phyloP scores from a whole-genome alignment of 2,888 invertebrate genomes.

The Ischnura elegans region DNA sequence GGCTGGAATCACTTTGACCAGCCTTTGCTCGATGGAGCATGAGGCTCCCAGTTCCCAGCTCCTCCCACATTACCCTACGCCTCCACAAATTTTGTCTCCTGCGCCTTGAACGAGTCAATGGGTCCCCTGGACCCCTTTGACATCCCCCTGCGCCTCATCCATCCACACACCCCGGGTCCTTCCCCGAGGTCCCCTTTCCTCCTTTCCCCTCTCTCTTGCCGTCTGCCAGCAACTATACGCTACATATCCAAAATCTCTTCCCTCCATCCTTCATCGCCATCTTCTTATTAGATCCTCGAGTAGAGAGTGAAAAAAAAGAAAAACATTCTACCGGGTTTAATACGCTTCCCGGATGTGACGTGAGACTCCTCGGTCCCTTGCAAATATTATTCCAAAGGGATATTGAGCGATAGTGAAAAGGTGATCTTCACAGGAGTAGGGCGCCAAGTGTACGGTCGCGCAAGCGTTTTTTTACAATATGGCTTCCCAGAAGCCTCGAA shows the following conservation, averaged over 20 bases:
- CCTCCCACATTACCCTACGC: not conserved
- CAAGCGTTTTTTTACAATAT: not conserved
- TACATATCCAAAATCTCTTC: not conserved
- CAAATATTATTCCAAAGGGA: not conserved
- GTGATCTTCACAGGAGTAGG: not conserved
- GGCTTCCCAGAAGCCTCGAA: not conserved
- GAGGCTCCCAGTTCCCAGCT: not conserved
- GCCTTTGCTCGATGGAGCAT: not conserved
- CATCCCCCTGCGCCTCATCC: not conserved
- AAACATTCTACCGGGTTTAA: not conserved
- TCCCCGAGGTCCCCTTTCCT: not conserved
- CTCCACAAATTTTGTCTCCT: not conserved
- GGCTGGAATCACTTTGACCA: constrained; percentile 54
- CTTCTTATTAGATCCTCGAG: not conserved
- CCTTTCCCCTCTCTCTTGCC: not conserved
- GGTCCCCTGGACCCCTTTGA: not conserved
- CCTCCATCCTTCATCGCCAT: not conserved
- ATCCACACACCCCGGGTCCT: not conserved
- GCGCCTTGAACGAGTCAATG: not conserved
- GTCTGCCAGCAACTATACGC: too few relatives aligned
- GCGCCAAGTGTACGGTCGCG: not conserved
- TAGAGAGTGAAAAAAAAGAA: not conserved
- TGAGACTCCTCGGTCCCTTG: not conserved
- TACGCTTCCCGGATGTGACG: not conserved
- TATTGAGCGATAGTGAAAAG: not conserved